A percentile compares a stretch with the other conserved stretches of the same genome.
Evolutionary conservation across 2,888 invertebrate species (phyloP).

Genomic region (Patella pellucida): DNA sequence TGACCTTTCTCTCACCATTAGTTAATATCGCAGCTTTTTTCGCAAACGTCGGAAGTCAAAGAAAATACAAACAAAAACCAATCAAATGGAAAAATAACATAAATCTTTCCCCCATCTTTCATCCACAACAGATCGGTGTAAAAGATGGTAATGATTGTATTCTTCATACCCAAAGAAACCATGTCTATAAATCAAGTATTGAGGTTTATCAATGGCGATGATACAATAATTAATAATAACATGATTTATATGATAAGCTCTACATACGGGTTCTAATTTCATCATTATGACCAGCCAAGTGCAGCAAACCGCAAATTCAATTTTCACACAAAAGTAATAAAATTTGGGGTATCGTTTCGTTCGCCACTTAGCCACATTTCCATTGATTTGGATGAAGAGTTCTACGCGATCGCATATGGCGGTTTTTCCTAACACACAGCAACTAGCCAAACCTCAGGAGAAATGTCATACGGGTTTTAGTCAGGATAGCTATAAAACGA

Average conservation of each 20-base stretch:
- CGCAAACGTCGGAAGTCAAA: too few species aligned
- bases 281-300: conserved; percentile 2
- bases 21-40: too few species aligned
- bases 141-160: too few species aligned
- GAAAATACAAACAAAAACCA: too few species aligned
- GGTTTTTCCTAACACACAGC: not conserved
- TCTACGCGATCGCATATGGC: conserved; percentile 1
- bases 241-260: conserved; percentile 1
- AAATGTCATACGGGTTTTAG: conserved; percentile 10
- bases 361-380: conserved; percentile 9
- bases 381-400: conserved; percentile 5
- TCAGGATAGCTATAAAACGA: conserved; percentile 6
- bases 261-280: conserved; percentile 1
- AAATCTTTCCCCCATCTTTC: too few species aligned
- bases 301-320: conserved; percentile 10
- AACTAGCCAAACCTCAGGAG: conserved; percentile 1
- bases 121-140: too few species aligned
- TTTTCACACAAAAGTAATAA: conserved; percentile 11
- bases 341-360: conserved; percentile 10
- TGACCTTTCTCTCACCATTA: too few species aligned
- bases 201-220: too few species aligned
- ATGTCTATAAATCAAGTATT: too few species aligned
- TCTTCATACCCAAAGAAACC: too few species aligned
- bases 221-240: too few species aligned
- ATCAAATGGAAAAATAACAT: too few species aligned